Percentiles rank a stretch among this genome's conserved stretches.
Conservation (phyloP, 2,888 invertebrate genomes). For the Anoncus sp. region DNA sequence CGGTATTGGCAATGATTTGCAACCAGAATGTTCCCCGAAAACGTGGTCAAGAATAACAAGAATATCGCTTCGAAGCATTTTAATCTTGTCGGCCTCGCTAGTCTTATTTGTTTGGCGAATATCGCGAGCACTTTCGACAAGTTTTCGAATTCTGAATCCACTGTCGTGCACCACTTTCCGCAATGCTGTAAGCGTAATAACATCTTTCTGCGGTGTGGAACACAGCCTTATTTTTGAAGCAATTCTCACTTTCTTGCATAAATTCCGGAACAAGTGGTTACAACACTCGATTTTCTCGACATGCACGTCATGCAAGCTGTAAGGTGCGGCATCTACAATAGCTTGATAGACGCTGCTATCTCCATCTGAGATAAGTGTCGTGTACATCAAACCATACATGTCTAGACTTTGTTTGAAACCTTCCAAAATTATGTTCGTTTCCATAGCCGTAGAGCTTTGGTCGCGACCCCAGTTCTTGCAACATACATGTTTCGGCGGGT, state of each 20-base stretch:
- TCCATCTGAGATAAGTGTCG: constrained; percentile 62
- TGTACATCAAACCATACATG: constrained; percentile 23
- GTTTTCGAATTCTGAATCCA: constrained; percentile 30
- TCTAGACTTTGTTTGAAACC: constrained; percentile 39
- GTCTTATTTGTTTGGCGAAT: background rate
- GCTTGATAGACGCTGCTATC: constrained; percentile 74
- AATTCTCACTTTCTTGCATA: constrained; percentile 40
- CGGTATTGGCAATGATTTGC: constrained; percentile 4
- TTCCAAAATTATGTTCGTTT: constrained; percentile 42
- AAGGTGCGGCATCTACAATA: constrained; percentile 67
- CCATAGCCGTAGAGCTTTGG: constrained; percentile 70
- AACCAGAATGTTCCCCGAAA: constrained; percentile 64
- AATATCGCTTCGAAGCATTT: too few species aligned
- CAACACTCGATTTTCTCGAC: constrained; percentile 75
- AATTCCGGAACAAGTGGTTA: constrained; percentile 71
- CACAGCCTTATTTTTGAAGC: constrained; percentile 2
- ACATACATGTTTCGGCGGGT: constrained; percentile 64
- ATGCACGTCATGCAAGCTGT: constrained; percentile 58
- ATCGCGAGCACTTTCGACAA: constrained; percentile 17
- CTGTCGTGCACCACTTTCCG: constrained; percentile 28
- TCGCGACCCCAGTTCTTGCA: constrained; percentile 68
- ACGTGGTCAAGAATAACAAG: too few species aligned
- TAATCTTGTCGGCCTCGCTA: too few species aligned
- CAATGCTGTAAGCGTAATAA: background rate
- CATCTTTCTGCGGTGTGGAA: background rate